These are phyloP conservation scores for Brachyrhaphis roseni DNA, from an alignment of 2,797 vertebrate species.

Conservation along the genomic window DNA sequence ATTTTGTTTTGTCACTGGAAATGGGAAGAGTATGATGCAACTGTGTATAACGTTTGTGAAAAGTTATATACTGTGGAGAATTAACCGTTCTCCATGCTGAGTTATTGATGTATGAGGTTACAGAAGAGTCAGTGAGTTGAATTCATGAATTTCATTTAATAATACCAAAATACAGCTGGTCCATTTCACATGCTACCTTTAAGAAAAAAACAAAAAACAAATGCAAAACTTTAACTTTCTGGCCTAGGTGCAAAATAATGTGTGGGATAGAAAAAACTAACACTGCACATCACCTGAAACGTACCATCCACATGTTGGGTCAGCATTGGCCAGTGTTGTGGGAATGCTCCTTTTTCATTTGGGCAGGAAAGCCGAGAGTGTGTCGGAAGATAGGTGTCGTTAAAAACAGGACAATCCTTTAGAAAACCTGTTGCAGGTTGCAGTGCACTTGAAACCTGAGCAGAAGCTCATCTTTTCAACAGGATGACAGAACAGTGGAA, in stretches of 20 bases:
- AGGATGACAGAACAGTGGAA: neutral
- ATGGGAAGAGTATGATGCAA: neutral
- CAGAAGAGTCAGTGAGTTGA: no score
- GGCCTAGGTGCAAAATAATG: neutral
- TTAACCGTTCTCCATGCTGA: no score
- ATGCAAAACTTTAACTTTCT: neutral
- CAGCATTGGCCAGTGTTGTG: neutral
- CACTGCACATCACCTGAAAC: neutral
- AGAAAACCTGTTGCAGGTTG: neutral
- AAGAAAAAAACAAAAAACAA: accelerated
- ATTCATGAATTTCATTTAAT: no score
- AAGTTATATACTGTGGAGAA: neutral
- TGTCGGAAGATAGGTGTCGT: neutral
- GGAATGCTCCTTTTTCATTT: neutral
- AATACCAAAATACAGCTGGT: no score
- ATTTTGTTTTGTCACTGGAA: neutral
- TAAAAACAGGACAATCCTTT: neutral
- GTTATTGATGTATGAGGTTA: no score
- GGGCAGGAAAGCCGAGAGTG: neutral
- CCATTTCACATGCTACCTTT: no score
- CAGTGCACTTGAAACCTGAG: neutral
- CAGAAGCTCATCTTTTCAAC: neutral
- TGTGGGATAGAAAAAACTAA: neutral
- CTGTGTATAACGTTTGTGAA: neutral
- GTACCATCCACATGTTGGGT: neutral